Evolutionary conservation across 2,113 vertebrate genomes (phyloP), one percentile per base, ranked within the genome.

Genomic region (Tragelaphus scriptus): DNA sequence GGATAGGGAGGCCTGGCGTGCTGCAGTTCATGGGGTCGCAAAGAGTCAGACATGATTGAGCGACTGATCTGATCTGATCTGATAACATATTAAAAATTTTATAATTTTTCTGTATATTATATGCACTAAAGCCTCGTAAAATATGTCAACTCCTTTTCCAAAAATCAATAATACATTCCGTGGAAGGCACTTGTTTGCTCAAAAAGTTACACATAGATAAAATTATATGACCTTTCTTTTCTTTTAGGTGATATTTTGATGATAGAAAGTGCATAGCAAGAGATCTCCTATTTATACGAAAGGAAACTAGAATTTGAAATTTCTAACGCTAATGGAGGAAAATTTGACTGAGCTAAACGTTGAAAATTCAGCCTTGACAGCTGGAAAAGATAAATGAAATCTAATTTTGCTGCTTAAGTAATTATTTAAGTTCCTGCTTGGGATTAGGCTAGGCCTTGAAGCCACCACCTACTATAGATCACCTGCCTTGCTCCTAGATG

Each of bases 331-430:
- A 90, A 90, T 65, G 44, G 85, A 63, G 7, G 14, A 49, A 91
- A 89, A 85, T 94, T 51, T 71, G 53, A 47, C 16, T 56, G 55
- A 82, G 47, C 30, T 51, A 91, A 93, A 84, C 61, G 40, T 53
- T 91, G 77, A 95, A 96, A 94, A 98, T 86, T 95, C 51, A 97
- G 49, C 40, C 32, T 88, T 94, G 77, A 90, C 15, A 71, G 23
- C 82, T 84, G 58, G 32, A 86, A 94, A 88, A 95, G 44, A 92
- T 88, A 82, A 85, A 79, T 92, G 55, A 93, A 94, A 75, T 71
- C 25, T 17, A 51, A 55, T 95, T 94, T 94, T 95, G 28, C 49
- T 75, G 49, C 40, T 71, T 93, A 59, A 97, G 36, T 97, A 56
- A 75, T 30, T 91, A 56, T 84, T 93, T 91, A 91, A 89, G 6